Conservation (phyloP, 2,888 invertebrate genomes). For the Cerastoderma edule region DNA sequence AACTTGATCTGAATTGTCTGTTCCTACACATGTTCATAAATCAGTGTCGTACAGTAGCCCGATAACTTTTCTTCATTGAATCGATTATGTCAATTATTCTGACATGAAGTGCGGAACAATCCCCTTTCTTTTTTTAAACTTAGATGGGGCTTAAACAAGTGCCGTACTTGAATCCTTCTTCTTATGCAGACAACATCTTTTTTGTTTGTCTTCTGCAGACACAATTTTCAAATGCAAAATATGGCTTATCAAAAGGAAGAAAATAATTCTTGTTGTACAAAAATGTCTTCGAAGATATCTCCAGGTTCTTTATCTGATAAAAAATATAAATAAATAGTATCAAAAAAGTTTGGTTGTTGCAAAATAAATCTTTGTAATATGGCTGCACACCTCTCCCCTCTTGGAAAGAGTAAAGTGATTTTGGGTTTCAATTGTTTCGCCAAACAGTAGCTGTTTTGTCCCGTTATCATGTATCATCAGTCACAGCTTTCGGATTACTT, state of each 20-base stretch:
- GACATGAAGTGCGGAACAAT: conserved; percentile 33
- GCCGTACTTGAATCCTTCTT: no score
- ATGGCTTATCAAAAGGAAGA: no score
- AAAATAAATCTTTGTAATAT: no score
- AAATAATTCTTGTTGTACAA: no score
- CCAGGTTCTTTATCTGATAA: no score
- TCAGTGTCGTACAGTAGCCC: conserved; percentile 45
- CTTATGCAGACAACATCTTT: no score
- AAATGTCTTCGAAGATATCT: no score
- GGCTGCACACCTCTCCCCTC: no score
- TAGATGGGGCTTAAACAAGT: conserved; percentile 12
- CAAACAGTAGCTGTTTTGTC: conserved; percentile 23
- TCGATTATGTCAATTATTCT: conserved; percentile 45
- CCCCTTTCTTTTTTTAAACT: not conserved
- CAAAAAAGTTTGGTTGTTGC: no score
- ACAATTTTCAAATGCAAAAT: no score
- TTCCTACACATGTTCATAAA: conserved; percentile 42
- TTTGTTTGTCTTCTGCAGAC: no score
- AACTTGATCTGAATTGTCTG: conserved; percentile 61
- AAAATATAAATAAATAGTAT: no score
- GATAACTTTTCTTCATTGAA: conserved; percentile 4
- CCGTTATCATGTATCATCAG: conserved; percentile 18
- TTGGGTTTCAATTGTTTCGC: conserved; percentile 13
- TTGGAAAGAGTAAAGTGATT: conserved; percentile 11
- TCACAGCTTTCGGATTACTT: conserved; percentile 6